Conservation (phyloP, 2,113 vertebrate species). For the Misgurnus anguillicaudatus region DNA sequence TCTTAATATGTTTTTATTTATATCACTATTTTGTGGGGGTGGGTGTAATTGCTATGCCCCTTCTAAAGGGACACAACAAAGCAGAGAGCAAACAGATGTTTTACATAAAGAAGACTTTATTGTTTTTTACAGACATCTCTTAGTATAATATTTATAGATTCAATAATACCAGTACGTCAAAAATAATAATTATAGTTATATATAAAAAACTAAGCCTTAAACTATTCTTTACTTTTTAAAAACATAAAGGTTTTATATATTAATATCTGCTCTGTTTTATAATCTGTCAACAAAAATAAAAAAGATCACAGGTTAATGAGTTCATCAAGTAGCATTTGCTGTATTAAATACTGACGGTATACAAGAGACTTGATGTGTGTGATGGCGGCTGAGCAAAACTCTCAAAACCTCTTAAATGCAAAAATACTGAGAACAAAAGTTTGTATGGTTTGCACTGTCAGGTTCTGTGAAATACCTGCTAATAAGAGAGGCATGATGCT, state of each 20-base stretch:
- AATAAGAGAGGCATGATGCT: constrained; percentile 51
- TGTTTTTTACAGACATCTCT: constrained; percentile 72
- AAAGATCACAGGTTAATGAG: constrained; percentile 61
- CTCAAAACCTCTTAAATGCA: constrained; percentile 31
- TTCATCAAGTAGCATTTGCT: constrained; percentile 61
- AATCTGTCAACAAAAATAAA: constrained; percentile 64
- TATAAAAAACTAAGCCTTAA: constrained; percentile 76
- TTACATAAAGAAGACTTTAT: constrained; percentile 73
- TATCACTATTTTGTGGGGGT: no score
- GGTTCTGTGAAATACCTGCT: constrained; percentile 49
- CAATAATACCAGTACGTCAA: constrained; percentile 72
- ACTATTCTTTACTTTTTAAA: constrained; percentile 70
- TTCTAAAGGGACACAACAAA: neutral
- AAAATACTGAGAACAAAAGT: constrained; percentile 11
- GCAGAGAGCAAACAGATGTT: constrained; percentile 12
- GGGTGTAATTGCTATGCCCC: no score
- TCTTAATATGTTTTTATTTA: no score
- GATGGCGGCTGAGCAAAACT: constrained; percentile 47
- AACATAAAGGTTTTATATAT: constrained; percentile 64
- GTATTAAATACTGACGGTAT: constrained; percentile 49
- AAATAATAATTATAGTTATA: constrained; percentile 72
- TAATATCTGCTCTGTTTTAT: constrained; percentile 61
- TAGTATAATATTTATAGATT: constrained; percentile 68
- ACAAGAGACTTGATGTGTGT: constrained; percentile 46
- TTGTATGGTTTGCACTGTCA: constrained; percentile 22